Evolutionary conservation across 92 coral and sea anemone species (phyloP).

Genomic region (Zoanthus sociatus): DNA sequence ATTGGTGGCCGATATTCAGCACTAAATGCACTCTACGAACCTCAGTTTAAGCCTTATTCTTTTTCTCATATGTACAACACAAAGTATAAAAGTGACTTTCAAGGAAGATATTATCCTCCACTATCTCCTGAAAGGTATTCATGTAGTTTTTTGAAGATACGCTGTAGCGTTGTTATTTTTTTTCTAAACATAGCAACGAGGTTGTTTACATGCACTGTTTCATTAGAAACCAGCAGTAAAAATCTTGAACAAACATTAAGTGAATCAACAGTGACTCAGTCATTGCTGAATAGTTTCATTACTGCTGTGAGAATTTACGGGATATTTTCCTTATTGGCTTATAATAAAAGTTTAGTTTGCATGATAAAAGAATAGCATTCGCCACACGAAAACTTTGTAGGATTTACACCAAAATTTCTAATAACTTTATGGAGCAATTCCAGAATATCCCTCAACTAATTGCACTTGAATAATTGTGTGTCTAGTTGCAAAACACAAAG

Average conservation of each 20-base stretch:
- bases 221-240: not conserved
- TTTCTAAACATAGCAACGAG: conserved; percentile 51
- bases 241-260: not conserved
- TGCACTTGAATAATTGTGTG: too few relatives aligned
- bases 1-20: conserved; percentile 74
- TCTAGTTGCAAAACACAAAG: too few relatives aligned
- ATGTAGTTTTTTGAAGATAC: not conserved
- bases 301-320: too few relatives aligned
- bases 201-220: not conserved
- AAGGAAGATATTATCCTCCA: conserved; percentile 84
- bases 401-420: too few relatives aligned
- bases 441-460: too few relatives aligned
- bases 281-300: too few relatives aligned
- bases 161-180: not conserved
- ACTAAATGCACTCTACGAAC: conserved; percentile 89
- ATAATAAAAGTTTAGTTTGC: too few relatives aligned
- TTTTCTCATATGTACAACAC: conserved; percentile 97
- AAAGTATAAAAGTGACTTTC: conserved; percentile 86
- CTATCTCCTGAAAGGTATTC: conserved; percentile 90
- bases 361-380: too few relatives aligned
- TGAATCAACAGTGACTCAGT: too few relatives aligned
- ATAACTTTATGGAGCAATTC: too few relatives aligned
- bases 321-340: too few relatives aligned
- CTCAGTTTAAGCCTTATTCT: conserved; percentile 94
- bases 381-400: too few relatives aligned